These are phyloP conservation scores for Mayetiola destructor DNA, from an alignment of 2,888 invertebrate species.

Conservation along the genomic window DNA sequence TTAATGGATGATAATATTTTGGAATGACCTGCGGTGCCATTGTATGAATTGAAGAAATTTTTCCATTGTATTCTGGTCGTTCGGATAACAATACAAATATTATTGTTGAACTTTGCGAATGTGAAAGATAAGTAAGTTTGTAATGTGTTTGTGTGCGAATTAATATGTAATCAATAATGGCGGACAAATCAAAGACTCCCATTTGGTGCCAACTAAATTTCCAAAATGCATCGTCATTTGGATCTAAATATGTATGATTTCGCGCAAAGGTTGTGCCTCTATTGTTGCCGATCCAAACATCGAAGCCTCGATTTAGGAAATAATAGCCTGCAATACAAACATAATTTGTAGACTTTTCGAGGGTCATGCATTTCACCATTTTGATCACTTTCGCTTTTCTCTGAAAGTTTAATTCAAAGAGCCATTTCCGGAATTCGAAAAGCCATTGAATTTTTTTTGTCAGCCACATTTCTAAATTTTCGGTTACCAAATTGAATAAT, in stretches of 20 bases:
- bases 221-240: constrained; percentile 26
- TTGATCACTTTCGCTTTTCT: too few species aligned
- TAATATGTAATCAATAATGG: constrained; percentile 44
- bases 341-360: background rate
- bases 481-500: background rate
- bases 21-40: constrained; percentile 48
- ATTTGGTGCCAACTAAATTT: constrained; percentile 43
- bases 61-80: constrained; percentile 49
- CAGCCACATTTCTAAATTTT: background rate
- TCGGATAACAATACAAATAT: constrained; percentile 54
- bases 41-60: constrained; percentile 50
- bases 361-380: too few species aligned
- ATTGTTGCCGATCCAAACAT: constrained; percentile 39
- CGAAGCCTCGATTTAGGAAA: background rate
- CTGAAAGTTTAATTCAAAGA: too few species aligned
- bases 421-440: background rate
- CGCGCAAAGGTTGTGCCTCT: constrained; percentile 48
- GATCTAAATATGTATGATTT: constrained; percentile 34
- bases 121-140: constrained; percentile 44
- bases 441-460: background rate
- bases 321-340: background rate
- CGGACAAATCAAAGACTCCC: constrained; percentile 42
- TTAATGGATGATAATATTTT: background rate
- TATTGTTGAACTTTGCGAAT: constrained; percentile 50
- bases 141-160: constrained; percentile 33